These are phyloP conservation scores for Chaetops frenatus DNA, from an alignment of 2,113 vertebrate genomes.

Conservation along the genomic window DNA sequence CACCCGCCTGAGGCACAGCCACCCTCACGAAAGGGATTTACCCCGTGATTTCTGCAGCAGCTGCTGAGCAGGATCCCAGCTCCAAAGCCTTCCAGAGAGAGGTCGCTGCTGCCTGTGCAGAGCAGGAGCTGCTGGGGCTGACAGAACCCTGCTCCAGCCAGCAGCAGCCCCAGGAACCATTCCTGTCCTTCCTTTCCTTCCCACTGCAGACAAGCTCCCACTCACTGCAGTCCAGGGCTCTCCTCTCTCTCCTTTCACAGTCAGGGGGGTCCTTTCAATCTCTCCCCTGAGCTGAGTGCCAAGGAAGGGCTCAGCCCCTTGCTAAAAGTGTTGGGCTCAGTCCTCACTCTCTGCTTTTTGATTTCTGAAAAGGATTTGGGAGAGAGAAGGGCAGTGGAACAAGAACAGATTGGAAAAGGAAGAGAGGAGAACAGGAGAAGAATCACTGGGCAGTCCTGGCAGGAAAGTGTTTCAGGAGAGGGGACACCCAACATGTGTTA, in stretches of 20 bases:
- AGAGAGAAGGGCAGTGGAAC: background rate
- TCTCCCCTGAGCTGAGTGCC: background rate
- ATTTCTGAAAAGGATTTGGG: background rate
- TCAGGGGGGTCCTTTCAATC: slow-evolving; percentile 44
- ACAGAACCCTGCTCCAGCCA: background rate
- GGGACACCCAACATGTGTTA: background rate
- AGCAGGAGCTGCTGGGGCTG: background rate
- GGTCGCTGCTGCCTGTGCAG: background rate
- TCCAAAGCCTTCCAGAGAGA: background rate
- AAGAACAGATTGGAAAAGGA: too few species aligned
- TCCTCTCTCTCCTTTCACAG: slow-evolving; percentile 22
- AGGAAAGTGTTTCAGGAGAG: background rate
- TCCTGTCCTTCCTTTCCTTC: background rate
- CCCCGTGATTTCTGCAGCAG: background rate
- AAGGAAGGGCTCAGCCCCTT: background rate
- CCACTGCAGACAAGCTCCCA: background rate
- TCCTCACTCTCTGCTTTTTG: background rate
- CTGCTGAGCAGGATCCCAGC: background rate
- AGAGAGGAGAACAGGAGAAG: background rate
- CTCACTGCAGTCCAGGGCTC: background rate
- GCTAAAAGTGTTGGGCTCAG: background rate
- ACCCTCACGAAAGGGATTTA: background rate
- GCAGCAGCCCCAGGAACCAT: background rate
- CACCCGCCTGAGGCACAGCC: background rate
- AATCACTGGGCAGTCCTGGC: background rate